Percentiles rank a stretch among this genome's conserved stretches.
phyloP scores from a whole-genome alignment of 2,113 vertebrate species.

The Rhinoptilus africanus region DNA sequence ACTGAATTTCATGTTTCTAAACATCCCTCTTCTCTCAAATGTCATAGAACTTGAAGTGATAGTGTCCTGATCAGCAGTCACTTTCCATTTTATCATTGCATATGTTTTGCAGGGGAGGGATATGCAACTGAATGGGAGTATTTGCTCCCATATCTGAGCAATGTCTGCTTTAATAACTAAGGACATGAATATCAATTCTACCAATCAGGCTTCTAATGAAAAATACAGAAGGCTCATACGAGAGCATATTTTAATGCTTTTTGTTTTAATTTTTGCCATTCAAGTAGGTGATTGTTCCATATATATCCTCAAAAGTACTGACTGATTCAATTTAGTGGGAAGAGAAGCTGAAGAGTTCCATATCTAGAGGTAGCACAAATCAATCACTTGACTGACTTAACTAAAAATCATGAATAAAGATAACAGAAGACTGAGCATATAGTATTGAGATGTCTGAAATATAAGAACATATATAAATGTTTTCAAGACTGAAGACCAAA shows the following conservation, averaged over 20 bases:
- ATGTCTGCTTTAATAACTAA: not conserved
- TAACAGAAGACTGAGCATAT: not conserved
- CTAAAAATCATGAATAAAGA: not conserved
- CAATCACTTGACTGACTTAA: not conserved
- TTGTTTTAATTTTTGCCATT: not conserved
- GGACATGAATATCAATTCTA: not conserved
- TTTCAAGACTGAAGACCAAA: not conserved
- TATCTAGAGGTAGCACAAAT: not conserved
- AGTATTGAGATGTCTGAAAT: not conserved
- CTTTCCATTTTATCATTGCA: not conserved
- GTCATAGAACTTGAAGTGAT: not conserved
- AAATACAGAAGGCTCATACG: not conserved
- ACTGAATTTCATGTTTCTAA: not conserved
- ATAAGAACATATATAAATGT: not conserved
- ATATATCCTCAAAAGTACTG: not conserved
- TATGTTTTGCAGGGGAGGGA: not conserved
- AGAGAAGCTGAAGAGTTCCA: not conserved
- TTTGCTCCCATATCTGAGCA: not conserved
- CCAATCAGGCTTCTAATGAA: not conserved
- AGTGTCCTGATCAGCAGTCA: not conserved
- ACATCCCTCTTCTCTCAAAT: not conserved
- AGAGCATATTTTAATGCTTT: not conserved
- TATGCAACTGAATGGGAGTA: not conserved
- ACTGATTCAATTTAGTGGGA: not conserved
- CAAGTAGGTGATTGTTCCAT: not conserved